A percentile compares a stretch with the other conserved stretches of the same genome.
Evolutionary conservation across 2,113 vertebrate species (phyloP).

Genomic region (Capreolus pygargus): DNA sequence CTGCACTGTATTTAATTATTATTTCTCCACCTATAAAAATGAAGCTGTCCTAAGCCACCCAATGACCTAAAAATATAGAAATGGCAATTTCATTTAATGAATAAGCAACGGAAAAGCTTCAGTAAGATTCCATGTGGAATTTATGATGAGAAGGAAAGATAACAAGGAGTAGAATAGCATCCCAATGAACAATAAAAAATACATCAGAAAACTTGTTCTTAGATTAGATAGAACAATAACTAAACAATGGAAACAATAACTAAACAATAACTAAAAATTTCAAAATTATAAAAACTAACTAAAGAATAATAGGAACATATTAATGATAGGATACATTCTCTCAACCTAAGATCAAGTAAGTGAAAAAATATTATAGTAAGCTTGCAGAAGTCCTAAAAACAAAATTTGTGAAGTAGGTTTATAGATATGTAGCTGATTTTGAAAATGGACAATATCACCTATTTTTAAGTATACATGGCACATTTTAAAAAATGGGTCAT

Average conservation of each 20-base stretch:
- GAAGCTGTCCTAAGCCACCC: neutral
- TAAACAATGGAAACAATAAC: no score
- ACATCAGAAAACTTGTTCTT: neutral
- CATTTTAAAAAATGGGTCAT: neutral
- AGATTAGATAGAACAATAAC: neutral
- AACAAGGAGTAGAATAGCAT: neutral
- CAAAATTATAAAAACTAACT: neutral
- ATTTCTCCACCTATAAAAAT: neutral
- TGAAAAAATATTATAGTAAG: neutral
- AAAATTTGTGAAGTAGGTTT: neutral
- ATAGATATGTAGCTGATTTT: neutral
- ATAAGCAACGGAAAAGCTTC: neutral
- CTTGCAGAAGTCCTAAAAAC: neutral
- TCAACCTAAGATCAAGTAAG: neutral
- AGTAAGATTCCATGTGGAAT: neutral
- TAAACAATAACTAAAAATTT: neutral
- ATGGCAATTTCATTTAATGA: neutral
- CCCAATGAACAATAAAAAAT: neutral
- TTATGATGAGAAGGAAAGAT: neutral
- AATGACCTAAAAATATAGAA: neutral
- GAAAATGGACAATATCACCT: neutral
- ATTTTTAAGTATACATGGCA: neutral
- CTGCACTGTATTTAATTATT: neutral
- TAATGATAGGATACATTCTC: neutral
- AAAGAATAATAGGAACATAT: neutral